Evolutionary conservation across 2,888 invertebrate genomes (phyloP).

Genomic region (Eilema sororculum): DNA sequence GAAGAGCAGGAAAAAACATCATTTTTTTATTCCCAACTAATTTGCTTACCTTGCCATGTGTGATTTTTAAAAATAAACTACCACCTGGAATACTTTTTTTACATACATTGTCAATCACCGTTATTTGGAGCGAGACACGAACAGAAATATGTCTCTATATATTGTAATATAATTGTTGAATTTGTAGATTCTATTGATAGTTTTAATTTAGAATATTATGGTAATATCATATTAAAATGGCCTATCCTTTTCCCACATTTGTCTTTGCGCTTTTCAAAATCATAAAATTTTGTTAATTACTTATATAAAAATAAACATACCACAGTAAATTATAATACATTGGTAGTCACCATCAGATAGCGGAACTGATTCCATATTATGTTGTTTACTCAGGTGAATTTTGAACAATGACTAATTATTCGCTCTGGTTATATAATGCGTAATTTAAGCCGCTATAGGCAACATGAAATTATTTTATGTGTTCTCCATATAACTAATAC

Average conservation of each 20-base stretch:
- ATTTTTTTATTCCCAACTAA: not conserved
- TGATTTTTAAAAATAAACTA: constrained; percentile 9
- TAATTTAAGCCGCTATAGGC: not conserved
- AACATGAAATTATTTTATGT: not conserved
- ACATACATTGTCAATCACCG: not conserved
- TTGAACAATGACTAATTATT: constrained; percentile 4
- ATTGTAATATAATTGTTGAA: not conserved
- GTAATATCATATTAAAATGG: too few relatives aligned
- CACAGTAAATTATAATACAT: not conserved
- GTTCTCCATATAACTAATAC: not conserved
- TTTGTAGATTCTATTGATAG: too few relatives aligned
- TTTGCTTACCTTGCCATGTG: not conserved
- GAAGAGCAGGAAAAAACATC: not conserved
- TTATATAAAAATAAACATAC: not conserved
- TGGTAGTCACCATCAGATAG: not conserved
- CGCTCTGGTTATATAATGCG: not conserved
- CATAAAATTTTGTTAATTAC: too few relatives aligned
- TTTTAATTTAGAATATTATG: too few relatives aligned
- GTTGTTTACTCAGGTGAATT: not conserved
- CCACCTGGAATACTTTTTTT: not conserved
- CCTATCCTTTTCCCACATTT: too few relatives aligned
- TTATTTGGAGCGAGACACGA: not conserved
- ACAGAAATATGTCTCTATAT: not conserved
- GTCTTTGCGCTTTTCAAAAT: too few relatives aligned
- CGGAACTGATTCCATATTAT: not conserved